A percentile compares a stretch with the other conserved stretches of the same genome.
These are phyloP conservation scores for Trematomus bernacchii DNA, from an alignment of 2,797 vertebrate genomes.

Conservation along the genomic window DNA sequence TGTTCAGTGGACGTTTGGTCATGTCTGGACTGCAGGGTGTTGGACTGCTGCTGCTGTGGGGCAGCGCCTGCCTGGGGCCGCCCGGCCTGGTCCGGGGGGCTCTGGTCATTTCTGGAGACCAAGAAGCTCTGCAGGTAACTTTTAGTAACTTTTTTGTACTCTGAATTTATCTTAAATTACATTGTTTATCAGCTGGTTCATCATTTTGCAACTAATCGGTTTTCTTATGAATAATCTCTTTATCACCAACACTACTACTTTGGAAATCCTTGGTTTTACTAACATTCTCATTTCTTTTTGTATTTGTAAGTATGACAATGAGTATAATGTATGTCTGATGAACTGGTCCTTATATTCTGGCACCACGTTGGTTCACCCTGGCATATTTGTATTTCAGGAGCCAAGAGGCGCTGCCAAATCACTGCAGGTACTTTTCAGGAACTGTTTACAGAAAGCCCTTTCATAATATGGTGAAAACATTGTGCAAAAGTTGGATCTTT, in stretches of 20 bases:
- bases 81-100: constrained; percentile 44
- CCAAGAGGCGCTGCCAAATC: constrained; percentile 33
- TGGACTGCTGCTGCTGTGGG: constrained; percentile 71
- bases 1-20: constrained; percentile 65
- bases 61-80: constrained; percentile 61
- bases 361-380: background rate
- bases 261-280: background rate
- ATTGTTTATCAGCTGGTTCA: background rate
- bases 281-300: background rate
- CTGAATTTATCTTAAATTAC: background rate
- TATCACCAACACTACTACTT: background rate
- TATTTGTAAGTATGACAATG: background rate
- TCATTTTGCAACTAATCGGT: background rate
- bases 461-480: background rate
- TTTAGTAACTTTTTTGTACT: background rate
- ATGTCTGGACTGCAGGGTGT: constrained; percentile 77
- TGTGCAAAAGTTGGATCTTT: background rate
- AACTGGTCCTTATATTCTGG: background rate
- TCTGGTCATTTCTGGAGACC: constrained; percentile 56
- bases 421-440: constrained; percentile 61
- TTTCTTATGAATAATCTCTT: background rate
- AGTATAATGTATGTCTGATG: background rate
- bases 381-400: constrained; percentile 61
- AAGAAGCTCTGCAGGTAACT: constrained; percentile 58
- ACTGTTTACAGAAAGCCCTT: background rate